Percentiles rank a stretch among this genome's conserved stretches.
phyloP scores from a whole-genome alignment of 2,888 invertebrate species.

The Bembecia ichneumoniformis region DNA sequence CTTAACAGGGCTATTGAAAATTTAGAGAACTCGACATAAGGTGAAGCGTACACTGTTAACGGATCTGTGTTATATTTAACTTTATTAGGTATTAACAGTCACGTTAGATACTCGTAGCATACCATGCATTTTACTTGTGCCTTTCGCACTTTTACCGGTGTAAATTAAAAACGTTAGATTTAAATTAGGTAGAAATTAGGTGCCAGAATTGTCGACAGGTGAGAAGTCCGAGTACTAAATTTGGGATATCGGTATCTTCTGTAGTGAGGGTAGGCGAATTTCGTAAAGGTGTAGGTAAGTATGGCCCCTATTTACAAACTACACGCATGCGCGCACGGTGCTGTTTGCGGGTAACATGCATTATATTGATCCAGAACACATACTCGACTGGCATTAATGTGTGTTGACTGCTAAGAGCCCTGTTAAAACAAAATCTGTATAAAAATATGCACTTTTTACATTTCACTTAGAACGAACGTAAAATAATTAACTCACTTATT shows the following conservation, averaged over 20 bases:
- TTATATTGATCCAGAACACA: conserved; percentile 59
- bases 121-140: conserved; percentile 52
- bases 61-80: background rate
- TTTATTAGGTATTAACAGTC: background rate
- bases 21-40: conserved; percentile 24
- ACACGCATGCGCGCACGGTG: conserved; percentile 66
- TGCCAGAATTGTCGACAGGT: conserved; percentile 39
- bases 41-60: conserved; percentile 30
- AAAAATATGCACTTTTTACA: conserved; percentile 59
- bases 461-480: conserved; percentile 55
- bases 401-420: conserved; percentile 74
- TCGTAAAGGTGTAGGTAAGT: conserved; percentile 38
- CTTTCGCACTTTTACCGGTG: conserved; percentile 27
- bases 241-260: conserved; percentile 28
- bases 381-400: conserved; percentile 73
- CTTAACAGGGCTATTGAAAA: conserved; percentile 38
- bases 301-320: conserved; percentile 43
- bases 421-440: conserved; percentile 68
- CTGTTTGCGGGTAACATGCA: conserved; percentile 64
- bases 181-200: conserved; percentile 18
- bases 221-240: conserved; percentile 25
- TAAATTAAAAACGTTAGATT: conserved; percentile 21
- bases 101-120: conserved; percentile 16
- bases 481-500: conserved; percentile 69
- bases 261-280: conserved; percentile 36